Conservation (phyloP, 2,113 vertebrate genomes). For the Ochotona curzoniae region DNA sequence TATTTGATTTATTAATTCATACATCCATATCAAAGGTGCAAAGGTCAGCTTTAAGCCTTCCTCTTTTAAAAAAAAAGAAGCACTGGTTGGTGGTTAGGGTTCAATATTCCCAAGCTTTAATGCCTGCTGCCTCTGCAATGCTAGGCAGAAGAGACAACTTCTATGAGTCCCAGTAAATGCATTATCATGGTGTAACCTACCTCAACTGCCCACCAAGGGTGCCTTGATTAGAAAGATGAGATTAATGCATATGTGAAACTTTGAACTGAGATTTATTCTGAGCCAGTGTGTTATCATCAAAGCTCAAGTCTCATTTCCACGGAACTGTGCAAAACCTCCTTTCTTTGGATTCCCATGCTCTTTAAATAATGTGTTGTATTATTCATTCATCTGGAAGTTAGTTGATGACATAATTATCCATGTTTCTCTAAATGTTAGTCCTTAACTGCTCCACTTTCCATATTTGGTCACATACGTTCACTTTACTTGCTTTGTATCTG, state of each 20-base stretch:
- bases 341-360: not conserved
- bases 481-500: not conserved
- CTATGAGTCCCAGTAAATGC: not conserved
- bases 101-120: too few species aligned
- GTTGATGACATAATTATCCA: not conserved
- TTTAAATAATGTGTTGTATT: not conserved
- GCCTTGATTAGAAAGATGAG: not conserved
- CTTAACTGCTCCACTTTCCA: not conserved
- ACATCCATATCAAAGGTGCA: not conserved
- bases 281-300: not conserved
- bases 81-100: not conserved
- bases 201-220: not conserved
- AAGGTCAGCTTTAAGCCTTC: not conserved
- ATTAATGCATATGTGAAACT: not conserved
- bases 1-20: not conserved
- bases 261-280: conserved; percentile 34
- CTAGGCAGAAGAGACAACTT: not conserved
- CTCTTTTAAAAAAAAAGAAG: not conserved
- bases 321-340: not conserved
- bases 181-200: not conserved
- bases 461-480: not conserved
- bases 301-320: not conserved
- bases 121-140: not conserved
- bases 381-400: not conserved
- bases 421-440: not conserved